Evolutionary conservation across 2,888 invertebrate species (phyloP).

Genomic region (Acanthosepion pharaonis): DNA sequence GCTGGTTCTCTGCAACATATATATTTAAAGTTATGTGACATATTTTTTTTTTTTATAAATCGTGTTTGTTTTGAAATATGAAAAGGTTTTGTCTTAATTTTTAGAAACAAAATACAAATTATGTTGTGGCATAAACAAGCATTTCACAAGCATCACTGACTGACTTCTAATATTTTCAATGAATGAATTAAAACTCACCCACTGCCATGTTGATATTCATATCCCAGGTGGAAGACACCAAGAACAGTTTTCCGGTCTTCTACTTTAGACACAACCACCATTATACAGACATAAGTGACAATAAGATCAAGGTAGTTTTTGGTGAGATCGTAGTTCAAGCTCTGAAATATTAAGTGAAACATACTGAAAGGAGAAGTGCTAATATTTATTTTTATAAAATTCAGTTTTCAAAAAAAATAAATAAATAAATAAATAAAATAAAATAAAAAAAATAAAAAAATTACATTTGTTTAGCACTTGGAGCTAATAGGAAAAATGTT

Average conservation of each 20-base stretch:
- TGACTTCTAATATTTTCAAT: neutral
- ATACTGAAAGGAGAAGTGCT: neutral
- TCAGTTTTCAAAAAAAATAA: too few species aligned
- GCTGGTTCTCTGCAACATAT: slow-evolving; percentile 73
- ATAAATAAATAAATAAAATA: too few species aligned
- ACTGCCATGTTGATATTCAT: slow-evolving; percentile 91
- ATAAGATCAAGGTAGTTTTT: slow-evolving; percentile 96
- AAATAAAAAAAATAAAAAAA: too few species aligned
- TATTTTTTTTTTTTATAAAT: too few species aligned
- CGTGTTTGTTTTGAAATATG: too few species aligned
- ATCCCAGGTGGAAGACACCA: slow-evolving; percentile 96
- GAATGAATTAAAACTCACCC: slow-evolving; percentile 63
- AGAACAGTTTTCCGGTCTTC: slow-evolving; percentile 98
- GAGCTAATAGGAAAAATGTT: too few species aligned
- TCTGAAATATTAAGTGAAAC: slow-evolving; percentile 74
- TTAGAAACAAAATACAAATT: neutral
- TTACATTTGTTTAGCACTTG: too few species aligned
- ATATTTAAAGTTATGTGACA: neutral
- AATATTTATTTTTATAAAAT: neutral
- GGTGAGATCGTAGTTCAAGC: slow-evolving; percentile 95
- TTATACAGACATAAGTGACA: slow-evolving; percentile 92
- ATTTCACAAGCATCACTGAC: neutral
- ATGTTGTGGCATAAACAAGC: neutral
- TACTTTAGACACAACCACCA: slow-evolving; percentile 97
- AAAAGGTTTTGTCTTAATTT: too few species aligned